Evolutionary conservation across 2,888 invertebrate species (phyloP), one percentile per base, ranked within the genome.

Genomic region (Himalopsyche japonica): DNA sequence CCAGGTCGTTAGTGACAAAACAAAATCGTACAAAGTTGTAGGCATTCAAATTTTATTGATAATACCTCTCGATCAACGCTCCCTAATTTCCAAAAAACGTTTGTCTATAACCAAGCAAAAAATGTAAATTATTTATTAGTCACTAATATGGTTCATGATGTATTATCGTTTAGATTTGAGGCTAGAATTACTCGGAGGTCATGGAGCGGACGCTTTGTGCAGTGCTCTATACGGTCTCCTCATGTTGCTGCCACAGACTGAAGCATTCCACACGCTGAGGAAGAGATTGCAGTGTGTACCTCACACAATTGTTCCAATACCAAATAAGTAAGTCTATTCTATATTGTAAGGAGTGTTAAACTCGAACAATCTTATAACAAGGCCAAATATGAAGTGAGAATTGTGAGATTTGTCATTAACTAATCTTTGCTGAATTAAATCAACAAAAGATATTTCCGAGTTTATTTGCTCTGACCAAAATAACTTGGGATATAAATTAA

Each of bases 231-330:
- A 98, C 92, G 99, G 99, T 0, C 93, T 99, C 86, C 93, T 99
- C 48, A 99, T 99, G 99, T 91, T 99, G 88, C 92, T 99, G 89
- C 99, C 99, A 79, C 99, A 99, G 93, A 97, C 97, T 79, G 98
- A 98, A 90, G 98, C 99, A 49, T 99, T 99, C 92, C 95, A 96
- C 89, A 95, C 96, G 87, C 93, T 99, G 85, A 93, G 94, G 87
- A 94, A 95, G 88, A 93, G 98, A 30, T 93, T 99, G 37, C 95
- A 96, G 89, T 97, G 97, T 90, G 94, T 97, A 87, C 96, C 97
- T 80, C 93, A 93, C 86, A 78, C 77, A 8, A 57, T 85, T 32
- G 82, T 83, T 7, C 49, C 85, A 18, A 79, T 86, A 27, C 82
- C 82, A 30, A 79, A 78, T 43, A 84, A 85, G 85, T 85, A 57